Conservation (phyloP, 2,797 vertebrate genomes). For the Eleutherodactylus coqui region DNA sequence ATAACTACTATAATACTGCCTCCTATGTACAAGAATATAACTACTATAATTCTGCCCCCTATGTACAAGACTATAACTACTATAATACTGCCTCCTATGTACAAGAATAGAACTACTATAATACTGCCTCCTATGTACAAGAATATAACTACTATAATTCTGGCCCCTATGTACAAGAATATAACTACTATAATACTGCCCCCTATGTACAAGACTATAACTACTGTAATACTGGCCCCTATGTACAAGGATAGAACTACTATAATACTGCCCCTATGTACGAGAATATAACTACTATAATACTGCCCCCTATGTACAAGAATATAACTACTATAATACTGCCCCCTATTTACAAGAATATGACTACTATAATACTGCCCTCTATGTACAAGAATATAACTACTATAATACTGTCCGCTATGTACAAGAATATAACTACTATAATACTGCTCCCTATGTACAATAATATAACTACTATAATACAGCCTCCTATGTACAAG, state of each 20-base stretch:
- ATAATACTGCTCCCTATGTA: neutral
- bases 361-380: conserved; percentile 3
- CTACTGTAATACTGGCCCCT: neutral
- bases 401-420: conserved; percentile 7
- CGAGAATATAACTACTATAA: conserved; percentile 8
- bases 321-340: neutral
- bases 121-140: neutral
- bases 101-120: neutral
- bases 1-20: neutral
- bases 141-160: conserved; percentile 5
- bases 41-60: neutral
- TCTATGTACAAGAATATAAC: conserved; percentile 6
- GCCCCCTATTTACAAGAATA: neutral
- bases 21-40: neutral
- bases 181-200: neutral
- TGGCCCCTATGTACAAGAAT: conserved; percentile 3
- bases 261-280: conserved; percentile 8
- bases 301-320: neutral
- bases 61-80: neutral
- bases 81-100: neutral
- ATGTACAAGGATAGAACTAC: conserved; percentile 1
- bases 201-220: neutral
- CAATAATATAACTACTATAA: conserved; percentile 16
- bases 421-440: conserved; percentile 11
- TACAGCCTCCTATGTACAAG: neutral